phyloP scores from a whole-genome alignment of 2,797 vertebrate species.

The Merluccius polli region DNA sequence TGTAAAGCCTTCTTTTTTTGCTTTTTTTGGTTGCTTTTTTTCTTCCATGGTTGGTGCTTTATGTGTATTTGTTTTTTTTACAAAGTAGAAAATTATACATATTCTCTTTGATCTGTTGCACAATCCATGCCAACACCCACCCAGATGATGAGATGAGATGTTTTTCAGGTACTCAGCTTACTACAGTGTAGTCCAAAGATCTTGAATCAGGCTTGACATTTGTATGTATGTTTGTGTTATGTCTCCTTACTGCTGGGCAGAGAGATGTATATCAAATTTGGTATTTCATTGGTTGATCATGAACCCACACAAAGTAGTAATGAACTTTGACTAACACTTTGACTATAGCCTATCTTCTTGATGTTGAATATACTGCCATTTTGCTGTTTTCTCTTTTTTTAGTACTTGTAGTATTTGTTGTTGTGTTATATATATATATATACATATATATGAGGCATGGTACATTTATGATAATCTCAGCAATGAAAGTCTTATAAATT shows the following conservation, averaged over 20 bases:
- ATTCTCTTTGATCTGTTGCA: background rate
- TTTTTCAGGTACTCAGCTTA: background rate
- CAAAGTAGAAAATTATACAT: background rate
- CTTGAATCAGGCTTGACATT: constrained; percentile 12
- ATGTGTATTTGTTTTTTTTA: background rate
- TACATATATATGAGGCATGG: constrained; percentile 20
- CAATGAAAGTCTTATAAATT: constrained; percentile 72
- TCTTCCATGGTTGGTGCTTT: constrained; percentile 25
- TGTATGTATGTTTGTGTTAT: constrained; percentile 30
- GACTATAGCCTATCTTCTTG: background rate
- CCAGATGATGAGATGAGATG: too few relatives aligned
- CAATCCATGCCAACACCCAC: background rate
- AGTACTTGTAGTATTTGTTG: constrained; percentile 32
- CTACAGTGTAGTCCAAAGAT: background rate
- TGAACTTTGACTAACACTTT: background rate
- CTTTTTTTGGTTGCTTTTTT: constrained; percentile 4
- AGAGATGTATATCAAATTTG: constrained; percentile 35
- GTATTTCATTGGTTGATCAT: constrained; percentile 18
- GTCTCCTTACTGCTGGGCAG: constrained; percentile 74
- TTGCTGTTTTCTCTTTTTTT: constrained; percentile 6
- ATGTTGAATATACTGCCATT: constrained; percentile 20
- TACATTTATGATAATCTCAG: constrained; percentile 43
- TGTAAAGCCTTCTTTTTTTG: constrained; percentile 1
- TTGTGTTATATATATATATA: constrained; percentile 9
- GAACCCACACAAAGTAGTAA: constrained; percentile 3